Evolutionary conservation across 2,113 vertebrate species (phyloP), one percentile per base, ranked within the genome.

Genomic region (Mus pahari): DNA sequence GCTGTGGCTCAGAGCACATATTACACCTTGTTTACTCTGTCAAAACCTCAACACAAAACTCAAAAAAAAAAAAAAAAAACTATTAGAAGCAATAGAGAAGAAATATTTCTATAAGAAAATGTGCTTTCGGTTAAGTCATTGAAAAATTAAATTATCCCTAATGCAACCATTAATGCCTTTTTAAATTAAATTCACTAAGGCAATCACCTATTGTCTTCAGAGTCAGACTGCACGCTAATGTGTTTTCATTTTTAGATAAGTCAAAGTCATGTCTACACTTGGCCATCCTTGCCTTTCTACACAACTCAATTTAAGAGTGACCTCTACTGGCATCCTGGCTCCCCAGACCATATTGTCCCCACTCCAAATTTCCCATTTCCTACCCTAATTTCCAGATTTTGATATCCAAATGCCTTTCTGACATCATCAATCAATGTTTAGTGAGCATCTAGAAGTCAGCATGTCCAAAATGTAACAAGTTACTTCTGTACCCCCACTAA

Each of bases 161-260:
- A 79, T 79, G 48, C 77, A 79, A 48, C 66, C 74, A 94, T 77
- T 14, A 39, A 70, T 86, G 14, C 42, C 45, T 94, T 93, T 94
- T 94, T 17, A n/a, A 94, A 90, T 4, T 96, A 92, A 68, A 75
- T 28, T 90, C 45, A 86, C 86, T 79, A 50, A 64, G 31, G 70
- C 68, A 87, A 90, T 48, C 39, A 86, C 42, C 24, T 39, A 24
- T 58, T n/a, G 24, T 3, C 16, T 82, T 86, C 66, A 82, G 66
- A 78, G 24, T 9, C 24, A n/a, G 33, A 33, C 58, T 55, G n/a
- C 26, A 92, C 68, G 89, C 13, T 62, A 81, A 70, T 24, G n/a
- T 39, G 19, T 68, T 86, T 92, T 60, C 24, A 90, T 36, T 86
- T 89, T 50, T 60, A 90, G 26, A 33, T 26, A 70, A 93, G 60